A percentile compares a stretch with the other conserved stretches of the same genome.
phyloP scores from a whole-genome alignment of 1,140 invertebrate species.

The Panagrolaimus sp. region DNA sequence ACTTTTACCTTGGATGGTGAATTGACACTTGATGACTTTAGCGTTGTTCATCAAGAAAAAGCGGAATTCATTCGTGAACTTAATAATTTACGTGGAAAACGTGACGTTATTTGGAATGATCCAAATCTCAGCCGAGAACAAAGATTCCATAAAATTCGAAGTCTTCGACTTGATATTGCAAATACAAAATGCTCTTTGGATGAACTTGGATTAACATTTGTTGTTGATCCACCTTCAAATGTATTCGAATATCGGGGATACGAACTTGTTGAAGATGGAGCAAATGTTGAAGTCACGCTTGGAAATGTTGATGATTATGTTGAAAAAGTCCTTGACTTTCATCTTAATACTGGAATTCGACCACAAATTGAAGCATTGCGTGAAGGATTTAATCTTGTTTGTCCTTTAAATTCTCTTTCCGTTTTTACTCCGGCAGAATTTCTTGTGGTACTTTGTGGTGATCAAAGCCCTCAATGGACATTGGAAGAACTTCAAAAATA shows the following conservation, averaged over 20 bases:
- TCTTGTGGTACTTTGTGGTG: constrained; percentile 74
- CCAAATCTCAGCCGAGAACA: constrained; percentile 67
- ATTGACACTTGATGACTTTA: constrained; percentile 75
- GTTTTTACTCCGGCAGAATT: constrained; percentile 87
- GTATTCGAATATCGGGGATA: constrained; percentile 61
- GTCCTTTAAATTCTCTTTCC: constrained; percentile 77
- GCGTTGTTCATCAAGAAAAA: constrained; percentile 76
- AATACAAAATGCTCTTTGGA: constrained; percentile 67
- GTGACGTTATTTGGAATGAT: constrained; percentile 67
- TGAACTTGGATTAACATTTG: constrained; percentile 67
- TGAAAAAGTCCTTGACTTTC: constrained; percentile 76
- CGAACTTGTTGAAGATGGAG: constrained; percentile 64
- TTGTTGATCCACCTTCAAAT: constrained; percentile 51
- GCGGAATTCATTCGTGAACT: constrained; percentile 69
- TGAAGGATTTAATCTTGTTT: constrained; percentile 84
- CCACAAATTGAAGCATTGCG: constrained; percentile 71
- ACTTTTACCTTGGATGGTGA: constrained; percentile 66
- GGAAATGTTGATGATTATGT: constrained; percentile 89
- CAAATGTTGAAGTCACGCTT: constrained; percentile 68
- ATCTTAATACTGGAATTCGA: constrained; percentile 78
- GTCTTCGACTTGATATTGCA: constrained; percentile 63
- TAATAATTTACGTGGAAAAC: constrained; percentile 44
- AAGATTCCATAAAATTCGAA: constrained; percentile 61
- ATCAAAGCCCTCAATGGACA: constrained; percentile 91
- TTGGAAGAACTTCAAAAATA: constrained; percentile 89